Conservation (phyloP, 2,888 invertebrate species). For the Leucophenga montana region DNA sequence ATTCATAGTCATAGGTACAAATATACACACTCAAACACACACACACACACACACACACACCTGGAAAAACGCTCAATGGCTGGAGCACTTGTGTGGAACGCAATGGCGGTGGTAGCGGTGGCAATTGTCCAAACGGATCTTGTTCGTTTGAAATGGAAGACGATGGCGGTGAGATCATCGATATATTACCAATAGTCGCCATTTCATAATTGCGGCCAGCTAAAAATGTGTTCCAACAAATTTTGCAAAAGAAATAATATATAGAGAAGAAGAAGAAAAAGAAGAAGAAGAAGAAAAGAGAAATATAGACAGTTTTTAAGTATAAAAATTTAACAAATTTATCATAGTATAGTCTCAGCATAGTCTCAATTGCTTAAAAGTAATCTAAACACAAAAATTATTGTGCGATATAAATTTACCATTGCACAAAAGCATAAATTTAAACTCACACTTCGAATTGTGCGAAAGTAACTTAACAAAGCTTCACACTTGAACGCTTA, state of each 20-base stretch:
- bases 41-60: slow-evolving; percentile 50
- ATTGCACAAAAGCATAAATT: slow-evolving; percentile 9
- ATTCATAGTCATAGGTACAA: not conserved
- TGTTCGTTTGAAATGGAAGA: slow-evolving; percentile 74
- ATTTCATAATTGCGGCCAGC: slow-evolving; percentile 74
- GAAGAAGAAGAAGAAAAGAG: slow-evolving; percentile 21
- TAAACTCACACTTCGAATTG: not conserved
- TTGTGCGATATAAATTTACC: not conserved
- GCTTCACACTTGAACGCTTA: slow-evolving; percentile 2
- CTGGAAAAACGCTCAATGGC: slow-evolving; percentile 74
- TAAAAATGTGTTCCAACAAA: slow-evolving; percentile 44
- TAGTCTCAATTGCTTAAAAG: not conserved
- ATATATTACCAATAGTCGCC: slow-evolving; percentile 73
- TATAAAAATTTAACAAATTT: not conserved
- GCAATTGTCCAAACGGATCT: slow-evolving; percentile 74
- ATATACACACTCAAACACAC: not conserved
- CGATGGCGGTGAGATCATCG: slow-evolving; percentile 74
- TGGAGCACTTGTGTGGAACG: slow-evolving; percentile 74
- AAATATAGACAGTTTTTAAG: not conserved
- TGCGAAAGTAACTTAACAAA: not conserved
- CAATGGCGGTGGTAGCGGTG: slow-evolving; percentile 74
- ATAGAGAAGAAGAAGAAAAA: not conserved
- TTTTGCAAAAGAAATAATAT: slow-evolving; percentile 4
- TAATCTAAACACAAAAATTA: slow-evolving; percentile 1
- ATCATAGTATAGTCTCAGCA: no score